Evolutionary conservation across 1,140 invertebrate genomes (phyloP).

Genomic region (Cyphomyrmex costatus): DNA sequence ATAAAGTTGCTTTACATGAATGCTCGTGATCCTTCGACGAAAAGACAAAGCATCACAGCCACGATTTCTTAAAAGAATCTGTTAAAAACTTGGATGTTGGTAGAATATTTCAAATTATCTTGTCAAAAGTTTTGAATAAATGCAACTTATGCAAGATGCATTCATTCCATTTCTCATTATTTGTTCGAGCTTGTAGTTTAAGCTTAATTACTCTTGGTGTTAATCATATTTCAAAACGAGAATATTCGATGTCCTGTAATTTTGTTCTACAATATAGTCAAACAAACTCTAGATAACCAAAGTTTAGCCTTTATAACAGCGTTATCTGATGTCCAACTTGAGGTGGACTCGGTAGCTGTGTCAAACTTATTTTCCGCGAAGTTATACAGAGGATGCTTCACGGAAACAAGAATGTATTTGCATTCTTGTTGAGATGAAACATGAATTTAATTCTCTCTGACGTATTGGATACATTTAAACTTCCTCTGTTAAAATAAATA

Average conservation of each 20-base stretch:
- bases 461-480: neutral
- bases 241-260: constrained; percentile 49
- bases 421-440: constrained; percentile 17
- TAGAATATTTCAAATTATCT: neutral
- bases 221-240: constrained; percentile 9
- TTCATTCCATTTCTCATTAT: neutral
- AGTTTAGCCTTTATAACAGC: constrained; percentile 67
- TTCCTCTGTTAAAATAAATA: neutral
- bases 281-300: constrained; percentile 62
- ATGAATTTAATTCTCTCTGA: constrained; percentile 15
- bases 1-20: constrained; percentile 27
- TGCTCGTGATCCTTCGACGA: neutral
- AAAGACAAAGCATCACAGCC: neutral
- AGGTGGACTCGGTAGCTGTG: constrained; percentile 30
- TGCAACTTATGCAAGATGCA: neutral
- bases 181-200: neutral
- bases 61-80: neutral
- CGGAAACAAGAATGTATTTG: constrained; percentile 8
- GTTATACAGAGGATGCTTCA: constrained; percentile 1
- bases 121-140: constrained; percentile 2
- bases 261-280: constrained; percentile 6
- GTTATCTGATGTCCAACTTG: constrained; percentile 66
- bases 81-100: neutral
- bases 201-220: neutral
- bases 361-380: constrained; percentile 56